A percentile compares a stretch with the other conserved stretches of the same genome.
These are phyloP conservation scores for Achroia grisella DNA, from an alignment of 1,140 invertebrate genomes.

Conservation along the genomic window DNA sequence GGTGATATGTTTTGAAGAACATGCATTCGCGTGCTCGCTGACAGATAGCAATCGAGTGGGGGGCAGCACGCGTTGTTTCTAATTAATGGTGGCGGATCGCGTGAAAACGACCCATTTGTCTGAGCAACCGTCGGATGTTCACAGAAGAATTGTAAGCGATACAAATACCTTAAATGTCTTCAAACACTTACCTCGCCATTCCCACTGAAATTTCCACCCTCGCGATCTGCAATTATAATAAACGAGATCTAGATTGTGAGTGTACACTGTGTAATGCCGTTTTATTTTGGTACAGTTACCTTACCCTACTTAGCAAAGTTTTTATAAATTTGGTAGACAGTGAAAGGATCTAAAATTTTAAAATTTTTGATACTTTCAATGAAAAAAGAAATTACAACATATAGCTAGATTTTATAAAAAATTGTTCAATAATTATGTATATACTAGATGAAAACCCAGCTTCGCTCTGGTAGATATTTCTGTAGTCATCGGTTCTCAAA, in stretches of 20 bases:
- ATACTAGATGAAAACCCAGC: too few species aligned
- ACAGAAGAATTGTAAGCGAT: constrained; percentile 60
- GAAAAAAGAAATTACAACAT: too few species aligned
- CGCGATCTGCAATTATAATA: constrained; percentile 43
- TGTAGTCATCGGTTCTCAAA: too few species aligned
- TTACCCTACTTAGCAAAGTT: too few species aligned
- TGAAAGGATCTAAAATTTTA: too few species aligned
- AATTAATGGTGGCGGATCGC: constrained; percentile 56
- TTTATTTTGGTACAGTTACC: constrained; percentile 19
- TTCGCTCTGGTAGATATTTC: too few species aligned
- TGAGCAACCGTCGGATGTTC: constrained; percentile 46
- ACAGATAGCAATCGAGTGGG: constrained; percentile 48
- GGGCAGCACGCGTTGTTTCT: constrained; percentile 36
- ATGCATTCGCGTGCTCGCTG: constrained; percentile 50
- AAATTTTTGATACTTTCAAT: too few species aligned
- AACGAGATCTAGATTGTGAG: constrained; percentile 36
- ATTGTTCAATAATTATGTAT: too few species aligned
- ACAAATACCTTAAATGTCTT: constrained; percentile 55
- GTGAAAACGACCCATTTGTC: constrained; percentile 59
- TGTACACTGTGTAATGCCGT: constrained; percentile 21
- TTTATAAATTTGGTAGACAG: too few species aligned
- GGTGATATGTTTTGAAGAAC: constrained; percentile 11
- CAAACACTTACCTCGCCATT: constrained; percentile 41
- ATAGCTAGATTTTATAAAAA: too few species aligned
- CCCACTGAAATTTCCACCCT: constrained; percentile 27